These are phyloP conservation scores for Drosophila siamana DNA, from an alignment of 2,888 invertebrate species.

Conservation along the genomic window DNA sequence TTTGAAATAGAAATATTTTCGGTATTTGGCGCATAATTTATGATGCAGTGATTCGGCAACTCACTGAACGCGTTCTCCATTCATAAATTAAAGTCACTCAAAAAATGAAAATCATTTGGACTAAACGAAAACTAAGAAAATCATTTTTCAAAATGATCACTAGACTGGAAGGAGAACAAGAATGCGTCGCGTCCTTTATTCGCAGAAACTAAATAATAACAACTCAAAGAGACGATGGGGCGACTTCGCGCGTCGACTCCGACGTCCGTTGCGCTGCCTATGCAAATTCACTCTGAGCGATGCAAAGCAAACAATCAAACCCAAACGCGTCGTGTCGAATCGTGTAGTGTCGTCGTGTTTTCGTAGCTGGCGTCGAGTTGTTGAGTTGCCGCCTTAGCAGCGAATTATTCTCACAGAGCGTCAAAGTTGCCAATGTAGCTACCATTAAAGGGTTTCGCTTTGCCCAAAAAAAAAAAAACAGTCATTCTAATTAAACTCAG, in stretches of 20 bases:
- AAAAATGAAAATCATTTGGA: constrained; percentile 26
- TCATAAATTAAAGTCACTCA: constrained; percentile 73
- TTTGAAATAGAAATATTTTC: constrained; percentile 54
- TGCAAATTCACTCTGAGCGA: constrained; percentile 75
- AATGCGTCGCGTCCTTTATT: constrained; percentile 39
- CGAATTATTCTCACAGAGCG: neutral
- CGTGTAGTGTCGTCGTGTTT: neutral
- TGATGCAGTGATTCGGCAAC: constrained; percentile 48
- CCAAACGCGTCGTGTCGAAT: neutral
- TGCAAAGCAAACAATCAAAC: constrained; percentile 22
- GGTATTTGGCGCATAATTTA: constrained; percentile 70
- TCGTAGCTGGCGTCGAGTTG: neutral
- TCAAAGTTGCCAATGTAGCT: neutral
- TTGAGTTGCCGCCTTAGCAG: neutral
- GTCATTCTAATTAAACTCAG: neutral
- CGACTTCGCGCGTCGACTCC: constrained; percentile 16
- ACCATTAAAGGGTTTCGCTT: constrained; percentile 2
- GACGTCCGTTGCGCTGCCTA: constrained; percentile 68
- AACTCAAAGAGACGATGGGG: constrained; percentile 4
- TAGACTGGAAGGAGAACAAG: neutral
- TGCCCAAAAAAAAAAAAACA: too few species aligned
- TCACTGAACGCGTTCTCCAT: constrained; percentile 55
- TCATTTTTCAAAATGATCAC: constrained; percentile 25
- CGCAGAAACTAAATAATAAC: constrained; percentile 42
- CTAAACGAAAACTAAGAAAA: constrained; percentile 33